phyloP scores from a whole-genome alignment of 2,113 vertebrate genomes.

The Rousettus leschenaultii region DNA sequence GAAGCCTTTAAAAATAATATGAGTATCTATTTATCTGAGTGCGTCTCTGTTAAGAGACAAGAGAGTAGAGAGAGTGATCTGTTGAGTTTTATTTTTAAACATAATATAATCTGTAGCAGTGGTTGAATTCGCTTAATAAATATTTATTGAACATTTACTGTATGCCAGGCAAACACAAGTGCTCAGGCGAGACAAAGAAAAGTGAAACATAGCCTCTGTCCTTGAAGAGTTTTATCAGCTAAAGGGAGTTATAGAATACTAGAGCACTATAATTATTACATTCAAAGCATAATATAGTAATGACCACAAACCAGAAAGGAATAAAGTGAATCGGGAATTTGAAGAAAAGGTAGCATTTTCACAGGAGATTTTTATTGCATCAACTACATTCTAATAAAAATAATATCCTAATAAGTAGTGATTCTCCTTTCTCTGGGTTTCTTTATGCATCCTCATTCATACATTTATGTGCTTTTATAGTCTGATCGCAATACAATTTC shows the following conservation, averaged over 20 bases:
- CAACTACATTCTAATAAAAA: slow-evolving; percentile 17
- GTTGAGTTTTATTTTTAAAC: slow-evolving; percentile 37
- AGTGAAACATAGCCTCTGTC: not conserved
- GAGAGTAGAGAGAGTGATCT: not conserved
- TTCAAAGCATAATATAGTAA: not conserved
- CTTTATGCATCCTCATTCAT: not conserved
- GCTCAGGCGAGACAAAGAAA: not conserved
- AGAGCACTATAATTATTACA: not conserved
- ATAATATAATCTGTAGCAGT: not conserved
- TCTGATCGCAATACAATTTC: not conserved
- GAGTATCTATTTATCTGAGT: not conserved
- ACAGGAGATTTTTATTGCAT: not conserved
- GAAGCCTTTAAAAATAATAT: not conserved
- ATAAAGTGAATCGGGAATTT: not conserved
- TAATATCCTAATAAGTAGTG: not conserved
- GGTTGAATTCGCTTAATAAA: not conserved
- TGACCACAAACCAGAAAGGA: not conserved
- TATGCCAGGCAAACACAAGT: not conserved
- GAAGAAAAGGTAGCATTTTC: not conserved
- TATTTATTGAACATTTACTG: not conserved
- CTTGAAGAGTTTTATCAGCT: not conserved
- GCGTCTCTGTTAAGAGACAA: not conserved
- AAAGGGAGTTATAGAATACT: not conserved
- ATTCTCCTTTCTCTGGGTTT: not conserved
- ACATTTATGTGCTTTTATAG: not conserved